A percentile compares a stretch with the other conserved stretches of the same genome.
Evolutionary conservation across 2,888 invertebrate species (phyloP).

Genomic region (Sminthurides aquaticus): DNA sequence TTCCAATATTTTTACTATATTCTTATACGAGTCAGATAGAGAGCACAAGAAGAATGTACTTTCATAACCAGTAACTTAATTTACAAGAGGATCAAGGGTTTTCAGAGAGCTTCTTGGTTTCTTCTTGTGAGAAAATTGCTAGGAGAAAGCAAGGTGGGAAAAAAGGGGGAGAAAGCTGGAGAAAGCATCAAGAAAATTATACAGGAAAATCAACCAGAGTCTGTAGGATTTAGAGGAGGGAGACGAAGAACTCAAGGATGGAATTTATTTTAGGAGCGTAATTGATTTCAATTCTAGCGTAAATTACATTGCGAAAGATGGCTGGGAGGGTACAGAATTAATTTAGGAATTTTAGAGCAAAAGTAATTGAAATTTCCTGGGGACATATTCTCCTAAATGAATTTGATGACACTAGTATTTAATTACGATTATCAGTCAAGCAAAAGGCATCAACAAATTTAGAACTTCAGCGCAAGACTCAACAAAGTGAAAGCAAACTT

Average conservation of each 20-base stretch:
- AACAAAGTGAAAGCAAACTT: too few species aligned
- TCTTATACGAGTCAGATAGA: too few species aligned
- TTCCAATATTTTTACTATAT: too few species aligned
- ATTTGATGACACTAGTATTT: background rate
- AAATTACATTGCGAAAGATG: constrained; percentile 4
- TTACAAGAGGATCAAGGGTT: too few species aligned
- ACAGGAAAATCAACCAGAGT: background rate
- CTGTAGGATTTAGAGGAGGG: background rate
- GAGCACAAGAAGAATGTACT: too few species aligned
- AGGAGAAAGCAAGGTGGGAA: too few species aligned
- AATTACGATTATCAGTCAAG: background rate
- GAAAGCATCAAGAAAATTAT: background rate
- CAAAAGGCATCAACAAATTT: background rate
- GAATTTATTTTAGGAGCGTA: background rate
- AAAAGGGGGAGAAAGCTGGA: background rate
- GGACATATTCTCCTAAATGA: background rate
- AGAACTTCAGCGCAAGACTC: too few species aligned
- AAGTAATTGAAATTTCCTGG: background rate
- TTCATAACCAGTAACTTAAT: too few species aligned
- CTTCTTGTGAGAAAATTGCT: too few species aligned
- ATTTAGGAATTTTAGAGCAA: background rate
- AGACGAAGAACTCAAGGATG: background rate
- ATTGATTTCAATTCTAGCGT: constrained; percentile 4
- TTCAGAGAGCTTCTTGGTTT: too few species aligned
- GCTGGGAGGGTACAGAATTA: background rate